A percentile compares a stretch with the other conserved stretches of the same genome.
Conservation (phyloP, 2,113 vertebrate species). For the Silurus asotus region DNA sequence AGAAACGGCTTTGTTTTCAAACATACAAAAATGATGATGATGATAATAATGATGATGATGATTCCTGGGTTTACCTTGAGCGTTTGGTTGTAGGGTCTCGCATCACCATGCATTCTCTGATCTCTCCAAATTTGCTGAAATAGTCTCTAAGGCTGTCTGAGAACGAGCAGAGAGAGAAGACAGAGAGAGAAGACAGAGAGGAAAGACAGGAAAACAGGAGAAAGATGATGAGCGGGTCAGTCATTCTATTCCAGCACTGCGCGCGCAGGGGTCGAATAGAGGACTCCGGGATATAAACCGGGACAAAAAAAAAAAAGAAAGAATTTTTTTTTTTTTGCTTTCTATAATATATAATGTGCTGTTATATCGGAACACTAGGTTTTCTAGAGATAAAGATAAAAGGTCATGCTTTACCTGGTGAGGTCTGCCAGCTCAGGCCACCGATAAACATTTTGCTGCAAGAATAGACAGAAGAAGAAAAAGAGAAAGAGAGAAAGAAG, state of each 20-base stretch:
- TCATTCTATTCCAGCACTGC: background rate
- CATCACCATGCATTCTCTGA: conserved; percentile 99
- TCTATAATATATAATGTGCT: background rate
- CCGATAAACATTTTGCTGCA: conserved; percentile 93
- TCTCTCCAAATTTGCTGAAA: conserved; percentile 99
- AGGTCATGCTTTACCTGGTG: conserved; percentile 75
- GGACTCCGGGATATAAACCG: conserved; percentile 67
- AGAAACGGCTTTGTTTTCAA: background rate
- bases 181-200: background rate
- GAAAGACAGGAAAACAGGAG: conserved; percentile 51
- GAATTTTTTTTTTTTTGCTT: background rate
- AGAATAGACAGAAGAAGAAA: conserved; percentile 68
- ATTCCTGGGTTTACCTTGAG: conserved; percentile 87
- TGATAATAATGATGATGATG: background rate
- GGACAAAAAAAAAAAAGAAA: background rate
- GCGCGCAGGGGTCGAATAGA: conserved; percentile 81
- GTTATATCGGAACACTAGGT: background rate
- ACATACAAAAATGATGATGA: background rate
- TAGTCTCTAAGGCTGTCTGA: conserved; percentile 99
- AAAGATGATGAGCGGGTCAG: background rate
- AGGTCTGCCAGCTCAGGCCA: conserved; percentile 87
- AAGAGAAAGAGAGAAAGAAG: conserved; percentile 76
- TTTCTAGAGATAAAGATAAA: conserved; percentile 52
- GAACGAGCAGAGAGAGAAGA: conserved; percentile 62
- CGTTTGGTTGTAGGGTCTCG: conserved; percentile 98